A percentile compares a stretch with the other conserved stretches of the same genome.
Evolutionary conservation across 2,797 vertebrate species (phyloP).

Genomic region (Neoniphon sammara): DNA sequence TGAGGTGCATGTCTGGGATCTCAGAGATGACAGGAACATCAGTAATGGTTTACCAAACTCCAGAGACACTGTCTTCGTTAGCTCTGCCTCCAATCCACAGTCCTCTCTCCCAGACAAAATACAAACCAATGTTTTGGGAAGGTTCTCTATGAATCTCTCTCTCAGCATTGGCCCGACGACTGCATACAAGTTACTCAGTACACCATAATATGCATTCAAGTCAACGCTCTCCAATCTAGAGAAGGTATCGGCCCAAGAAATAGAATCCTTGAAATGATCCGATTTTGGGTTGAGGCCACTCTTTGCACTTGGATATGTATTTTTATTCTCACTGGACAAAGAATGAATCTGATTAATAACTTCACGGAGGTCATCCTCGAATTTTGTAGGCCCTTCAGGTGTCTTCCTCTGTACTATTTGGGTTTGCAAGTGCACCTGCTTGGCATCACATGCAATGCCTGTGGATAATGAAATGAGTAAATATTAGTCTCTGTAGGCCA

Average conservation of each 20-base stretch:
- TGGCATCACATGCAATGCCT: slow-evolving; percentile 61
- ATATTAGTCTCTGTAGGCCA: not conserved
- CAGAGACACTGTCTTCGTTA: slow-evolving; percentile 69
- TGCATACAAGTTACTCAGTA: slow-evolving; percentile 63
- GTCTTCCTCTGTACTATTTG: slow-evolving; percentile 36
- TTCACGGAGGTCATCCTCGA: slow-evolving; percentile 66
- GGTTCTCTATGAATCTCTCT: slow-evolving; percentile 67
- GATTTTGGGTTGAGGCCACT: slow-evolving; percentile 2
- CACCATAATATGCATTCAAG: slow-evolving; percentile 58
- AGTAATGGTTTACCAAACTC: slow-evolving; percentile 68
- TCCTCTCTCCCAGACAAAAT: slow-evolving; percentile 74
- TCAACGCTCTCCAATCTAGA: slow-evolving; percentile 31
- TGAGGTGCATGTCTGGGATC: slow-evolving; percentile 69
- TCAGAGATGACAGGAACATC: slow-evolving; percentile 64
- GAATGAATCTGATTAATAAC: slow-evolving; percentile 70
- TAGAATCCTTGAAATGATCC: not conserved
- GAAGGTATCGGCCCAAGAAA: not conserved
- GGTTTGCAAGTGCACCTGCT: slow-evolving; percentile 47
- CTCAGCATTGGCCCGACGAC: slow-evolving; percentile 63
- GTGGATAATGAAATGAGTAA: slow-evolving; percentile 12
- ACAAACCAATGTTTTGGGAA: slow-evolving; percentile 79
- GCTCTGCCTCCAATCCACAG: slow-evolving; percentile 78
- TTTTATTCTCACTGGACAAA: slow-evolving; percentile 47
- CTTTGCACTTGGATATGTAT: not conserved
- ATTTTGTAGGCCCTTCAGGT: slow-evolving; percentile 6